Conservation (phyloP, 2,888 invertebrate genomes). For the Lepeophtheirus nordmannii region DNA sequence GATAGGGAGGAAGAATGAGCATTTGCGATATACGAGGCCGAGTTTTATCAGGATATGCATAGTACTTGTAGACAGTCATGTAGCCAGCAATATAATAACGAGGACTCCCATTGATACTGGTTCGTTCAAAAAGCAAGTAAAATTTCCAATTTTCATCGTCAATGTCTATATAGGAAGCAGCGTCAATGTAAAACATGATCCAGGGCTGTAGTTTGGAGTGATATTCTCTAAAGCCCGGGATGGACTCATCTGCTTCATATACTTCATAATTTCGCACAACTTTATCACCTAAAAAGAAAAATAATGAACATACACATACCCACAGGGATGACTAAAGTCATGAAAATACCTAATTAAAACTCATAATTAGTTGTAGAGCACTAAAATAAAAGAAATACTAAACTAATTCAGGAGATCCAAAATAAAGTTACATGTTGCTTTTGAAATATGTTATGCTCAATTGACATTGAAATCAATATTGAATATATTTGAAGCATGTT, state of each 20-base stretch:
- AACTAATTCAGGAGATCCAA: too few relatives aligned
- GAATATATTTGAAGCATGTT: too few relatives aligned
- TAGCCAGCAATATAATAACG: slow-evolving; percentile 68
- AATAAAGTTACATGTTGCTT: too few relatives aligned
- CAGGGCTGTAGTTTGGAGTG: slow-evolving; percentile 56
- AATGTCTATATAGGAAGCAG: slow-evolving; percentile 78
- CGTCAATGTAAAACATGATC: slow-evolving; percentile 88
- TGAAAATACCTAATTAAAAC: too few relatives aligned
- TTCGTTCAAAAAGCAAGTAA: slow-evolving; percentile 39
- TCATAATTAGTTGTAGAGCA: too few relatives aligned
- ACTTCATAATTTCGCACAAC: slow-evolving; percentile 2
- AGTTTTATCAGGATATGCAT: slow-evolving; percentile 69
- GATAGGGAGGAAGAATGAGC: slow-evolving; percentile 78
- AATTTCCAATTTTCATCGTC: slow-evolving; percentile 84
- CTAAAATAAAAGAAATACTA: too few relatives aligned
- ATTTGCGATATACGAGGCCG: slow-evolving; percentile 85
- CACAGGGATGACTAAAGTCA: too few relatives aligned
- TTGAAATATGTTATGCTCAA: too few relatives aligned
- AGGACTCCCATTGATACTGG: slow-evolving; percentile 33
- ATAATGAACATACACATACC: too few relatives aligned
- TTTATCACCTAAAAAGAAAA: too few relatives aligned
- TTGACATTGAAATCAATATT: too few relatives aligned
- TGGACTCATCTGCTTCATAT: slow-evolving; percentile 25
- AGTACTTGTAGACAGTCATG: slow-evolving; percentile 83
- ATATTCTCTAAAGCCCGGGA: slow-evolving; percentile 1